A percentile compares a stretch with the other conserved stretches of the same genome.
phyloP scores from a whole-genome alignment of 2,888 invertebrate genomes.

The Allolobophora icterica region DNA sequence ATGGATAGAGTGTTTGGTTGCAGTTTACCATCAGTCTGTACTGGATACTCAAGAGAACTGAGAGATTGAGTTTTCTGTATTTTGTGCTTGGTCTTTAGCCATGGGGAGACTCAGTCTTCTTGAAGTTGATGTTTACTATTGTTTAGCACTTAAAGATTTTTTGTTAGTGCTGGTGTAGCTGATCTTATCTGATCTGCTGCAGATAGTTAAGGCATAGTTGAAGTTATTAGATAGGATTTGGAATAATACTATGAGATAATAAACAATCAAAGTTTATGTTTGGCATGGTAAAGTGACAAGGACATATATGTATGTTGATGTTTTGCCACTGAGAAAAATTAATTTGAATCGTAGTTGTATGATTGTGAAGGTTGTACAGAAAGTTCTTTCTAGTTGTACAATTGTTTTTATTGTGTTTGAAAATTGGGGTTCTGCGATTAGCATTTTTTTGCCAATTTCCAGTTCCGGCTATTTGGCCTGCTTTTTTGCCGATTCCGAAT shows the following conservation, averaged over 20 bases:
- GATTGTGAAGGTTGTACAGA: neutral
- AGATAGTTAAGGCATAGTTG: neutral
- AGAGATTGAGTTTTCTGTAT: neutral
- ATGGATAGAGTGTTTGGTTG: neutral
- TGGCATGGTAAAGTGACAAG: no score
- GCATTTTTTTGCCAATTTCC: no score
- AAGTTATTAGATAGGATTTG: neutral
- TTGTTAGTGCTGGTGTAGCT: neutral
- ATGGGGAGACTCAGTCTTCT: neutral
- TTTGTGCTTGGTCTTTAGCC: neutral
- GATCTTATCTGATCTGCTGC: neutral
- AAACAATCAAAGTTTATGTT: no score
- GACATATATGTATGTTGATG: neutral
- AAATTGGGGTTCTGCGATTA: no score
- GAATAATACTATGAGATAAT: no score
- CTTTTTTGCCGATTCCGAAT: no score
- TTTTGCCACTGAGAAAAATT: neutral
- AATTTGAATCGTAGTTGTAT: neutral
- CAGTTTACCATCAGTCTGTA: neutral
- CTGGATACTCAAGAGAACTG: neutral
- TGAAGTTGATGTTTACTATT: slow-evolving; percentile 3
- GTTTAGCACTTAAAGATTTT: neutral
- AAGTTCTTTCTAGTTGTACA: neutral
- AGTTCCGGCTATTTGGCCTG: no score
- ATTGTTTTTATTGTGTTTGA: neutral